Conservation (phyloP, 2,113 vertebrate species). For the Oreochromis spilurus region DNA sequence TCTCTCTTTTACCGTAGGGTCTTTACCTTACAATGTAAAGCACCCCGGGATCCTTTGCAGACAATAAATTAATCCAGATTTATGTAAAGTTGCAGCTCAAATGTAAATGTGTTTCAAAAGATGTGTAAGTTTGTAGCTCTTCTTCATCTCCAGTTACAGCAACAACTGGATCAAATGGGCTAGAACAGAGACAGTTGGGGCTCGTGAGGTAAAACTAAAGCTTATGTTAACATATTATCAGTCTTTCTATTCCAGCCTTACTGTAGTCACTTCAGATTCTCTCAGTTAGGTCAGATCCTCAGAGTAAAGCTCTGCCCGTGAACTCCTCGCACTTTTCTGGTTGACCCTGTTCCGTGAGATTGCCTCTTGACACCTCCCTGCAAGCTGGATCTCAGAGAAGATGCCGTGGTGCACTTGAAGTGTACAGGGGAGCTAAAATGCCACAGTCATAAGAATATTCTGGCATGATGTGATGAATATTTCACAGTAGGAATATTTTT, state of each 20-base stretch:
- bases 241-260: neutral
- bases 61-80: neutral
- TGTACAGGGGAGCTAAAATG: constrained; percentile 37
- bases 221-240: neutral
- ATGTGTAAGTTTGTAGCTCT: neutral
- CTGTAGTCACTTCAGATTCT: neutral
- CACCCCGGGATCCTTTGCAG: neutral
- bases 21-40: too few species aligned
- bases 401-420: constrained; percentile 4
- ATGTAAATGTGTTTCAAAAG: neutral
- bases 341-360: constrained; percentile 34
- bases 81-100: neutral
- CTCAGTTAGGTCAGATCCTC: neutral
- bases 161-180: neutral
- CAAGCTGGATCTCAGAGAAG: neutral
- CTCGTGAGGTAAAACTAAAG: neutral
- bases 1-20: too few species aligned
- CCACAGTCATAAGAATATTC: constrained; percentile 49
- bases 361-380: constrained; percentile 26
- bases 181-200: neutral
- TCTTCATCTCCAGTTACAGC: neutral
- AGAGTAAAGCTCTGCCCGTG: neutral
- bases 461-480: constrained; percentile 62
- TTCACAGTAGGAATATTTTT: constrained; percentile 62
- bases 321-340: neutral